Base-by-base conservation (phyloP, 2,797 vertebrate genomes). In the Cossypha dichroa region DNA sequence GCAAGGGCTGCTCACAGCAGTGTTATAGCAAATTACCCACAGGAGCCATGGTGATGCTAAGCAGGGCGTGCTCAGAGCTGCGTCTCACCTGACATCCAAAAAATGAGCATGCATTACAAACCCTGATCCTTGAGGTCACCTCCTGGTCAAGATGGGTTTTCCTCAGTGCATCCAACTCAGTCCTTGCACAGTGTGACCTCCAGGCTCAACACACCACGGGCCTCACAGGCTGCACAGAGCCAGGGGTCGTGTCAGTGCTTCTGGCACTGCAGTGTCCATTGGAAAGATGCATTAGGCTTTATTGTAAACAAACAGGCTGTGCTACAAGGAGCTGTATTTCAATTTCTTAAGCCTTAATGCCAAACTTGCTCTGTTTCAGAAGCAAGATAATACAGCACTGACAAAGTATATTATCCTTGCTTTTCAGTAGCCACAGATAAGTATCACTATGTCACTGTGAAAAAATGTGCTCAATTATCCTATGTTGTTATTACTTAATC, bases 381-480 rank as follows among this genome's bases (percentile, higher is more conserved):
- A 94, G 94, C 91, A 94, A 96, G 97, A 97, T 96, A 97, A 97
- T 96, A 51, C 82, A 40, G 75, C 81, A 59, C 94, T 96, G 91
- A 95, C 88, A 83, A 23, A 82, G 79, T 72, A 58, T 54, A 88
- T 90, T 96, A 94, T 88, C 93, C 92, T 88, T 59, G 82, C 93
- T 92, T 96, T 96, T 91, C 95, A 95, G 93, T 92, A 97, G 97
- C 96, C 95, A 78, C 67, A 90, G 94, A 97, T 95, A 93, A 96
- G 94, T 69, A 97, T 97, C 96, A 76, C 88, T 97, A 96, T 96
- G 96, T 97, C 97, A 97, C 95, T 15, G 78, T 90, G 93, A 83
- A 97, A 97, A 97, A 97, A 97, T 97, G 97, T 60, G 58, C 95
- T 91, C 83, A 85, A 95, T 97, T 97, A 97, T 96, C 93, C 89